Conservation (phyloP, 2,113 vertebrate genomes). For the Zeus faber region DNA sequence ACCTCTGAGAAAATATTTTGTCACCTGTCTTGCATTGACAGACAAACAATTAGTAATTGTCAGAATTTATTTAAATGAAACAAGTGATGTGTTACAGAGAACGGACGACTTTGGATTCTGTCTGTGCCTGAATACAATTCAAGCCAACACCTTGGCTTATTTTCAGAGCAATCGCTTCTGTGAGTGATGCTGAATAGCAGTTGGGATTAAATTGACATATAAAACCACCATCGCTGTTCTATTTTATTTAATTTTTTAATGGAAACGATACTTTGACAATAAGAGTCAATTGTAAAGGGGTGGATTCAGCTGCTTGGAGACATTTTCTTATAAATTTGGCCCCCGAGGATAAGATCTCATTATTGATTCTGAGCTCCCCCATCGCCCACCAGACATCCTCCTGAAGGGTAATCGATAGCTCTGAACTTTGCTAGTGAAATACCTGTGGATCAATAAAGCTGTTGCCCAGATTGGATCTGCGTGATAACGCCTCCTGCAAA, state of each 20-base stretch:
- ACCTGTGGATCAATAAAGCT: conserved; percentile 42
- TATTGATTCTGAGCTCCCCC: conserved; percentile 20
- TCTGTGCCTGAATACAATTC: too few species aligned
- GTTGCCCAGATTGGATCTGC: conserved; percentile 31
- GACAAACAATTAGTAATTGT: neutral
- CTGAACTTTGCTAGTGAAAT: conserved; percentile 52
- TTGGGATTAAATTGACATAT: neutral
- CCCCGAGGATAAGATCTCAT: neutral
- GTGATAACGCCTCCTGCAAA: conserved; percentile 19
- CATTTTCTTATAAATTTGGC: conserved; percentile 28
- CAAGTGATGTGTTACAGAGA: neutral
- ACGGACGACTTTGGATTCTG: too few species aligned
- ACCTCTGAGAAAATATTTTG: too few species aligned
- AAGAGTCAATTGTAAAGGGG: neutral
- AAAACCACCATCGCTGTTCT: neutral
- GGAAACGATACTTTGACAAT: neutral
- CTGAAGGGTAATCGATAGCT: conserved; percentile 47
- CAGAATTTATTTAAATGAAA: neutral
- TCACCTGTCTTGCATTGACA: neutral
- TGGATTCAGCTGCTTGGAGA: conserved; percentile 1
- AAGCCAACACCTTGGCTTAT: too few species aligned
- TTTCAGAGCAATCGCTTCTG: too few species aligned
- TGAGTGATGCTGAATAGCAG: too few species aligned
- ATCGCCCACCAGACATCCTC: conserved; percentile 34
- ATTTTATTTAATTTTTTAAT: too few species aligned